Base-by-base conservation (phyloP, 2,888 invertebrate genomes). In the Dasypolia templi region DNA sequence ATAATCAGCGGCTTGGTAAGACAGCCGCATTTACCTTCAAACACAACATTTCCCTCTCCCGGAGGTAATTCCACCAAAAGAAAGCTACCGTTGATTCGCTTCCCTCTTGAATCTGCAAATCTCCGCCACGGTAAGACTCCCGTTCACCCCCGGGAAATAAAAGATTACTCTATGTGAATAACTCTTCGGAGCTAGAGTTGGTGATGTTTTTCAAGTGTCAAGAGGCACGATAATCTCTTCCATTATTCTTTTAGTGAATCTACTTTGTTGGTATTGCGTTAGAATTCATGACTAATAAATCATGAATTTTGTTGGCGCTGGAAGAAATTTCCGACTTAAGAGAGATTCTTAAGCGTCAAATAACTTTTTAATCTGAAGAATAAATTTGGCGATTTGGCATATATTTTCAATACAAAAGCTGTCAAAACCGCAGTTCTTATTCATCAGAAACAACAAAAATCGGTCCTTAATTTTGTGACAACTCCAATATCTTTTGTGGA, bases 131-230 rank as follows among this genome's bases (percentile, higher is more conserved):
- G 86, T 82, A 81, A 84, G 84, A 83, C 86, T 73, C 73, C 78
- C 86, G 80, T 86, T 88, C 88, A 89, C 93, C 91, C 92, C 76
- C 88, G 93, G 93, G 93, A 93, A 94, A 94, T 94, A 94, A 93
- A 91, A 92, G 91, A 93, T 94, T 92, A 91, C 91, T 91, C 88
- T 89, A 88, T 92, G 92, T 90, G 91, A 92, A 93, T 93, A 93
- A 91, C 91, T 92, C 91, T 88, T 89, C 83, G 85, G 83, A 87
- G 88, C 89, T 89, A 85, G 86, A 88, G 88, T 89, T 85, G 86
- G 81, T 88, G 89, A 91, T 92, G 91, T 93, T 93, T 92, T 93
- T 93, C 92, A 91, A 92, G 89, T 88, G 88, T 93, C 92, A 91
- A 92, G 89, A 88, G 88, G 88, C 91, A 89, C 88, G 91, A 92